Base-by-base conservation (phyloP, 35 echinoderm and acorn worm species). In the Ophiothrix spiculata region DNA sequence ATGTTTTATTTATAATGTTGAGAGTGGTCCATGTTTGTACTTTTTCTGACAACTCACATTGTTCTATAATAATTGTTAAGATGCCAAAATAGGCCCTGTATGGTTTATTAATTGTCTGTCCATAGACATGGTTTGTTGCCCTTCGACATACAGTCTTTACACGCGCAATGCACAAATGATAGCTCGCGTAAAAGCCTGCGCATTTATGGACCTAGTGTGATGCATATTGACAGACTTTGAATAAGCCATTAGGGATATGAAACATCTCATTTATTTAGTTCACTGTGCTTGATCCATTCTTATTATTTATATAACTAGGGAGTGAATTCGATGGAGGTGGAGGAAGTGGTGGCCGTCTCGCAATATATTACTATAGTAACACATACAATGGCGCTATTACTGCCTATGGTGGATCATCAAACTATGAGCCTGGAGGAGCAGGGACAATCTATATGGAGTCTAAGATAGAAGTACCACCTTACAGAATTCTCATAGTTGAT, bases 261-360 rank as follows among this genome's bases (percentile, higher is more conserved):
- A n/a, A n/a, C n/a, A n/a, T n/a, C n/a, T n/a, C n/a, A n/a, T n/a
- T n/a, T n/a, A n/a, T n/a, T n/a, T n/a, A n/a, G n/a, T n/a, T n/a
- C n/a, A 63, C 28, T 14, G 56, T 76, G 8, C 74, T 31, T 28
- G 6, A 8, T 76, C 34, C 28, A 11, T 8, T 28, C 74, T 35
- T 28, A 8, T 76, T 31, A 28, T 76, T 11, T 28, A 76, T 28
- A 12, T 8, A 11, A n/a, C n/a, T n/a, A 95, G 93, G 89, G 69
- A 29, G 6, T 77, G 82, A 86, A 12, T 76, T 33, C 39, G 19
- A 6, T 0, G 89, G 93, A 80, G 86, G 86, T 40, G 93, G 93
- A 69, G 93, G 93, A n/a, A 86, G 85, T 63, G 93, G 93, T 79
- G 93, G 93, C 11, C 89, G 93, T 15, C 91, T 95, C 56, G 93